Conservation (phyloP, 2,797 vertebrate species). For the Loriculus beryllinus region DNA sequence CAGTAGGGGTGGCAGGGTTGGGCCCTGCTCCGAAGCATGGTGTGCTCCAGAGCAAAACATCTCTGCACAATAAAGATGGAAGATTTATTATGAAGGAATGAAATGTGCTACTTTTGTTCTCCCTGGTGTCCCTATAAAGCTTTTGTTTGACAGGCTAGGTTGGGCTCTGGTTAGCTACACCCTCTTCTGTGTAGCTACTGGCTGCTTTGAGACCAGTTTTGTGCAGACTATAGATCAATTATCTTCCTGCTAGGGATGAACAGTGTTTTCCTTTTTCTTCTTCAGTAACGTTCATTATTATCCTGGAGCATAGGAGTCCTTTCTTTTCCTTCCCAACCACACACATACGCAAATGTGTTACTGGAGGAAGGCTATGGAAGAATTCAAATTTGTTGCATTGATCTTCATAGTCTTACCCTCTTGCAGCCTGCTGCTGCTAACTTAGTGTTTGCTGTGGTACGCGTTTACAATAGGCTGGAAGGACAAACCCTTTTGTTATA, state of each 20-base stretch:
- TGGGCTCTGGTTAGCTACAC: slow-evolving; percentile 18
- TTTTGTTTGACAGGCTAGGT: slow-evolving; percentile 53
- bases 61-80: slow-evolving; percentile 53
- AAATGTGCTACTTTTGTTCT: slow-evolving; percentile 62
- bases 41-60: slow-evolving; percentile 30
- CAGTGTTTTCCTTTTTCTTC: slow-evolving; percentile 44
- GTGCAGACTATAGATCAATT: slow-evolving; percentile 67
- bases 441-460: background rate
- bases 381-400: slow-evolving; percentile 34
- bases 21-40: background rate
- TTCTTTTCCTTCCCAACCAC: slow-evolving; percentile 15
- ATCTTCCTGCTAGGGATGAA: slow-evolving; percentile 56
- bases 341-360: background rate
- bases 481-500: background rate
- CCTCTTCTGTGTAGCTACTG: background rate
- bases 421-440: background rate
- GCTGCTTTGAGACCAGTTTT: slow-evolving; percentile 58
- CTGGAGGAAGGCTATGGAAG: background rate
- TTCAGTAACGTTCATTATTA: slow-evolving; percentile 30
- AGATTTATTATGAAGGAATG: slow-evolving; percentile 68
- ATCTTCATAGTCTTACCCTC: slow-evolving; percentile 1
- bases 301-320: slow-evolving; percentile 21
- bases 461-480: slow-evolving; percentile 4
- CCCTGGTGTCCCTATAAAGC: slow-evolving; percentile 60
- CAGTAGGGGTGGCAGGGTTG: background rate